Conservation (phyloP, 2,113 vertebrate species). For the Turdus rufiventris region DNA sequence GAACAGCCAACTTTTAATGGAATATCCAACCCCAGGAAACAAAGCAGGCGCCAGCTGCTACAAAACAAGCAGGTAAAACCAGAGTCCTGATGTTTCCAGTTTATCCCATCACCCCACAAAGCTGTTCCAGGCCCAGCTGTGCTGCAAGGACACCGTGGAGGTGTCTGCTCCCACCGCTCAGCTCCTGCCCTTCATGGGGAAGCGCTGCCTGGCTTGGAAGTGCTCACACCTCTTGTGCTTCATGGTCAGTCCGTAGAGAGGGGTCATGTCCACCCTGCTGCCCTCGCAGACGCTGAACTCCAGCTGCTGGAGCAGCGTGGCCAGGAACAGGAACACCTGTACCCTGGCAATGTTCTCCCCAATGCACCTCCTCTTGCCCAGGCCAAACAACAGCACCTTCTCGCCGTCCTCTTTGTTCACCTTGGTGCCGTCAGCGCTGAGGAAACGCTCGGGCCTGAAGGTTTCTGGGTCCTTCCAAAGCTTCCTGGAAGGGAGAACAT, state of each 20-base stretch:
- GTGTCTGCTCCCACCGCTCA: neutral
- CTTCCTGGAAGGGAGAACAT: constrained; percentile 66
- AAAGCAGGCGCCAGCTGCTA: neutral
- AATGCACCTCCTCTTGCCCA: constrained; percentile 89
- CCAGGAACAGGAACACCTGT: constrained; percentile 89
- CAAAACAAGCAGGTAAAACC: neutral
- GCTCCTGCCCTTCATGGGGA: neutral
- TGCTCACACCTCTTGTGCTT: constrained; percentile 79
- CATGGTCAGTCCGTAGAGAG: constrained; percentile 80
- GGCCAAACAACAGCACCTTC: constrained; percentile 81
- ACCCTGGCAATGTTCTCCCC: constrained; percentile 83
- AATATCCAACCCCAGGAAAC: neutral
- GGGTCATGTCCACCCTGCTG: constrained; percentile 78
- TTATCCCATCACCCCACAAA: neutral
- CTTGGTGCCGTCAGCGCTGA: constrained; percentile 69
- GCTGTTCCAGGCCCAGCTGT: neutral
- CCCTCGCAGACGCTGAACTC: constrained; percentile 69
- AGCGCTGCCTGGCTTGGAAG: constrained; percentile 70
- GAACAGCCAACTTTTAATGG: neutral
- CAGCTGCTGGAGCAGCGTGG: constrained; percentile 84
- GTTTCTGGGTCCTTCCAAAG: constrained; percentile 85
- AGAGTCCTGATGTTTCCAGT: rapidly evolving
- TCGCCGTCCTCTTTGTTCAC: constrained; percentile 78
- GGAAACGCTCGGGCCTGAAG: constrained; percentile 88
- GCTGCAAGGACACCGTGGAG: neutral